phyloP scores from a whole-genome alignment of 2,113 vertebrate genomes.

The Stegostoma tigrinum region DNA sequence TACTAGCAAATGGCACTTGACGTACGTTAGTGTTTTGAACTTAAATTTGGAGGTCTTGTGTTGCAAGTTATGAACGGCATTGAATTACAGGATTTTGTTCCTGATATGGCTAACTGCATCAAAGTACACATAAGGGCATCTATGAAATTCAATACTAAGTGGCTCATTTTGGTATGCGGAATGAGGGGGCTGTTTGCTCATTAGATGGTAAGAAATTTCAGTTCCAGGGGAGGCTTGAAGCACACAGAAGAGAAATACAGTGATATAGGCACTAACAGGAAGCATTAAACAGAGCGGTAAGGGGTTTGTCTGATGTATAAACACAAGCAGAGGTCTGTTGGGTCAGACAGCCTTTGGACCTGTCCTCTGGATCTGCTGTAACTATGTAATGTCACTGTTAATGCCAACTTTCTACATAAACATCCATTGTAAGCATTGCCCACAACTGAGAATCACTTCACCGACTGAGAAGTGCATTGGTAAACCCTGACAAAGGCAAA shows the following conservation, averaged over 20 bases:
- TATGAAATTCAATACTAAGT: too few species aligned
- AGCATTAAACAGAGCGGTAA: neutral
- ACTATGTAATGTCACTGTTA: neutral
- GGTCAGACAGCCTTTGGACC: neutral
- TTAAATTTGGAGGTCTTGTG: neutral
- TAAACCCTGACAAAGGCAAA: neutral
- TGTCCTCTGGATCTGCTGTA: neutral
- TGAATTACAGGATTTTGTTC: neutral
- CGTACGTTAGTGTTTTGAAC: neutral
- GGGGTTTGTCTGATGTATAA: neutral
- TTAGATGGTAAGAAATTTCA: too few species aligned
- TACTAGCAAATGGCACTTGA: neutral
- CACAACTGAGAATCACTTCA: neutral
- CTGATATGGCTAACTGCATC: too few species aligned
- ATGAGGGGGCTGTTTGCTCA: too few species aligned
- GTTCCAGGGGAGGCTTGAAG: too few species aligned
- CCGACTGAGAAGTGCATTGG: neutral
- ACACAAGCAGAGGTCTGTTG: neutral
- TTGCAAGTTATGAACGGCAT: neutral
- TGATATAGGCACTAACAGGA: too few species aligned
- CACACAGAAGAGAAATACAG: neutral
- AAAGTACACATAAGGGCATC: too few species aligned
- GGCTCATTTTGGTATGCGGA: too few species aligned
- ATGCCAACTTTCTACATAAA: neutral
- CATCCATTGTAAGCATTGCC: neutral